phyloP scores from a whole-genome alignment of 2,797 vertebrate genomes.

The Lepilemur ruficaudatus region DNA sequence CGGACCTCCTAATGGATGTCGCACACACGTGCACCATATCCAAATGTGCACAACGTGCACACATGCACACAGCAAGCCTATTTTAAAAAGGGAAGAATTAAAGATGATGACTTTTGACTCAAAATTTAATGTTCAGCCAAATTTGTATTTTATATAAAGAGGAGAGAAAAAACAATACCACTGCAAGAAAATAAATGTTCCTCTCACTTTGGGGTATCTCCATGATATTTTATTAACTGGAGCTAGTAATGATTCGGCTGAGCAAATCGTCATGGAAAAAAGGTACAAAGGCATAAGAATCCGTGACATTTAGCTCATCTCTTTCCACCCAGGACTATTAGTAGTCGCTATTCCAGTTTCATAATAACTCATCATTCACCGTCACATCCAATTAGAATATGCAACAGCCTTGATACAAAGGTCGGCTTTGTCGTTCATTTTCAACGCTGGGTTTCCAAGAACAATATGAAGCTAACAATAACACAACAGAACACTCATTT shows the following conservation, averaged over 20 bases:
- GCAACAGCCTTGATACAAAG: not conserved
- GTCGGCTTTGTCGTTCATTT: not conserved
- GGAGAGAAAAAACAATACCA: not conserved
- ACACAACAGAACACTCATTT: slow-evolving; percentile 34
- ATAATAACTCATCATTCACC: not conserved
- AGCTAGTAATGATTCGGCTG: not conserved
- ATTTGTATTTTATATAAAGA: not conserved
- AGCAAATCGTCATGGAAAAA: not conserved
- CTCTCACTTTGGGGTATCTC: not conserved
- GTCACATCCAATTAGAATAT: not conserved
- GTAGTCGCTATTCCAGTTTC: not conserved
- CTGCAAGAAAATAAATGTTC: slow-evolving; percentile 26
- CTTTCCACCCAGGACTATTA: not conserved
- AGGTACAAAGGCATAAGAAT: not conserved
- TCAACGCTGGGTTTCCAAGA: slow-evolving; percentile 44
- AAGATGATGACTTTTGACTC: slow-evolving; percentile 14
- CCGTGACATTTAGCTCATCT: not conserved
- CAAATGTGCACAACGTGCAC: not conserved
- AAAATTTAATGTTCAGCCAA: slow-evolving; percentile 46
- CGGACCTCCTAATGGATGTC: not conserved
- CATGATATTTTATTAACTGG: not conserved
- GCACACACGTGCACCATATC: not conserved
- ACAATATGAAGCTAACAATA: slow-evolving; percentile 27
- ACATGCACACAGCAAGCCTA: not conserved
- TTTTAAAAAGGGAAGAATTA: not conserved